Base-by-base conservation (phyloP, 2,797 vertebrate species). In the Myotis vivesi region DNA sequence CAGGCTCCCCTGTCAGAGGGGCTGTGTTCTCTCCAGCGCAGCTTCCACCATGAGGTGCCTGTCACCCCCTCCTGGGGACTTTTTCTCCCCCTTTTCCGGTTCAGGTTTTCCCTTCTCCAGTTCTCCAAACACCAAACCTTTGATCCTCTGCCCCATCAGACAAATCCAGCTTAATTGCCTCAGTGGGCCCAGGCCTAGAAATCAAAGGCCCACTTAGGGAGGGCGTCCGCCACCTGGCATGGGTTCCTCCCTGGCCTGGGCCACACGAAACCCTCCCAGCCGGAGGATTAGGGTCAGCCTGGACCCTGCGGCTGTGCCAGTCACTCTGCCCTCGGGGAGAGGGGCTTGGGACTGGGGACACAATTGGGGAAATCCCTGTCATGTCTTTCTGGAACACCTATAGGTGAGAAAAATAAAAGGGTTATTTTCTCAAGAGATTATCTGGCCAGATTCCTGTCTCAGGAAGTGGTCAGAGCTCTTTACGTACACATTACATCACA, bases 181-280 rank as follows among this genome's bases (percentile, higher is more conserved):
- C 95, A 79, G 94, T 93, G 93, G 94, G 89, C 84, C 94, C 94
- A 94, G 93, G 49, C 8, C 0, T 57, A 66, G 89, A 91, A 91
- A 95, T 94, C 91, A 96, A 96, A 97, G 89, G n/a, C 66, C 83
- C 33, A 1, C 86, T 92, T 17, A 77, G 76, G 92, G 91, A 94
- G 94, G 91, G 77, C 2, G 0, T 20, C 92, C 0, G 0, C 91
- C 91, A 89, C 91, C 95, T 96, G 89, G 75, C 71, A 30, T 1
- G 66, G 33, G 72, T 77, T 49, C 88, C 66, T 89, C 75, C 79
- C 59, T 0, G 46, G 49, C 59, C 92, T 49, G n/a, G 55, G 66
- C 49, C 57, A 46, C 59, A 77, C 19, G 85, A 86, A 76, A 36
- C n/a, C 77, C 49, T 69, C 22, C 36, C 30, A 5, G 73, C 82